Conservation (phyloP, 92 coral and sea anemone genomes). For the Metridium senile region DNA sequence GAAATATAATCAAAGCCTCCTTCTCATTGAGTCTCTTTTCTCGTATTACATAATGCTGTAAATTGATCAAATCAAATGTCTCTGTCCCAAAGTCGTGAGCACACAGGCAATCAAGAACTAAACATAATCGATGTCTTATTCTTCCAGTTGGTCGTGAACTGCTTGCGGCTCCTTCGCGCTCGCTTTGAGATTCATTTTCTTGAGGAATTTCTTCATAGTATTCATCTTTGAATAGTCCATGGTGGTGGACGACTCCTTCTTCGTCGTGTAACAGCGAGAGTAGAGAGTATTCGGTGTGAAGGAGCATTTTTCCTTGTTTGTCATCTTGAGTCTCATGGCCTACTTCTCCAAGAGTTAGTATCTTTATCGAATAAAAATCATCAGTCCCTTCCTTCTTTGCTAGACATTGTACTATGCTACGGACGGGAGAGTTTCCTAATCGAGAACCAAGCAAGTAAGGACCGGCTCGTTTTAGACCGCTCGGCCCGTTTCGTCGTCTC, state of each 20-base stretch:
- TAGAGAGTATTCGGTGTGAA: conserved; percentile 94
- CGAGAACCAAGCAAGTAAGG: conserved; percentile 95
- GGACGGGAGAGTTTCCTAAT: conserved; percentile 97
- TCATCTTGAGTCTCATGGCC: conserved; percentile 97
- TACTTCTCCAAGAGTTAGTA: conserved; percentile 87
- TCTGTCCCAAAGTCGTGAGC: conserved; percentile 94
- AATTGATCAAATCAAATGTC: conserved; percentile 89
- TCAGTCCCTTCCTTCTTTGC: conserved; percentile 99
- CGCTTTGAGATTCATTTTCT: conserved; percentile 22
- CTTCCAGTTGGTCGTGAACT: conserved; percentile 47
- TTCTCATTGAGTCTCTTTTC: conserved; percentile 91
- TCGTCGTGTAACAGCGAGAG: conserved; percentile 92
- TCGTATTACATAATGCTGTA: conserved; percentile 95
- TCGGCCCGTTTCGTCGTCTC: conserved; percentile 63
- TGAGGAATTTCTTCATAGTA: conserved; percentile 73
- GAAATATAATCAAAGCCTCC: conserved; percentile 91
- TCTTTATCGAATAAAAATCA: conserved; percentile 94
- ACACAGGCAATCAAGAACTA: conserved; percentile 93
- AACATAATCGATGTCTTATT: conserved; percentile 84
- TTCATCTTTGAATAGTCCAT: conserved; percentile 96
- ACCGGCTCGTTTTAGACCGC: conserved; percentile 91
- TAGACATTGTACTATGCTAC: conserved; percentile 97
- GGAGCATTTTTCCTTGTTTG: conserved; percentile 96
- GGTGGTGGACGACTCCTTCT: conserved; percentile 97
- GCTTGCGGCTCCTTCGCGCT: conserved; percentile 23